phyloP scores from a whole-genome alignment of 1,140 invertebrate species.

The Drosophila cardini region DNA sequence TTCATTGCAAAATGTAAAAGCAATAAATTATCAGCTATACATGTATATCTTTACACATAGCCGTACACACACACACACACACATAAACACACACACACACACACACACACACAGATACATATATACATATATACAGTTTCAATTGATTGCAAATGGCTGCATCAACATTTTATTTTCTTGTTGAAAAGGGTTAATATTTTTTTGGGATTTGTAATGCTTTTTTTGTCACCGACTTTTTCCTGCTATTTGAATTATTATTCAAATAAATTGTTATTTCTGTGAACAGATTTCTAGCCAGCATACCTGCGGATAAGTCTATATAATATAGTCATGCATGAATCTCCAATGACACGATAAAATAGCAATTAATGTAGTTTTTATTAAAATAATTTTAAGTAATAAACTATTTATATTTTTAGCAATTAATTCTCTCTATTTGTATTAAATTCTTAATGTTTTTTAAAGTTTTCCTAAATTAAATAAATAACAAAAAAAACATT shows the following conservation, averaged over 20 bases:
- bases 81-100: background rate
- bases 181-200: conserved; percentile 67
- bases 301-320: background rate
- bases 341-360: background rate
- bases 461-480: too few relatives aligned
- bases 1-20: conserved; percentile 32
- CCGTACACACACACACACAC: conserved; percentile 5
- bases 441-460: too few relatives aligned
- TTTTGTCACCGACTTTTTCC: conserved; percentile 16
- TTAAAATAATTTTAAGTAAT: too few relatives aligned
- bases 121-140: conserved; percentile 22
- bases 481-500: background rate
- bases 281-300: conserved; percentile 20
- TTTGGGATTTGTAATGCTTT: conserved; percentile 31
- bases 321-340: background rate
- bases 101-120: background rate
- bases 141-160: conserved; percentile 68
- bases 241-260: conserved; percentile 75
- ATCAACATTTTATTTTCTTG: conserved; percentile 56
- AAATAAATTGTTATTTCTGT: conserved; percentile 61
- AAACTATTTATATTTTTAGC: too few relatives aligned
- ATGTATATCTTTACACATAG: conserved; percentile 12
- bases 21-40: conserved; percentile 69
- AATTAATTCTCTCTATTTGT: too few relatives aligned
- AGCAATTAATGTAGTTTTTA: too few relatives aligned